A percentile compares a stretch with the other conserved stretches of the same genome.
Conservation (phyloP, 2,888 invertebrate species). For the Zhuqinia jingwanae region DNA sequence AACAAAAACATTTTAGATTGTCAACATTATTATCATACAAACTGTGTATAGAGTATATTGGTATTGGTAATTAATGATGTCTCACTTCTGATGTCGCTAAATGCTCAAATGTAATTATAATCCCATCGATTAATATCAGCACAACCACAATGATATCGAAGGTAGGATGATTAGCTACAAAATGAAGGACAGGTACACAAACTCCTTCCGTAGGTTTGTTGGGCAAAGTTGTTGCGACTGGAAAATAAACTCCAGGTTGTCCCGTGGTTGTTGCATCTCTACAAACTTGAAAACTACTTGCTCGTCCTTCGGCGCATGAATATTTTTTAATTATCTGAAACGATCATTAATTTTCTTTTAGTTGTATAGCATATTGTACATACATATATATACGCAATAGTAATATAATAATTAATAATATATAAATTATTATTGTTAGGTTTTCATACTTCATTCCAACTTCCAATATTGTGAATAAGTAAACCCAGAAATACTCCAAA, state of each 20-base stretch:
- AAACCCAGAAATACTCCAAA: constrained; percentile 30
- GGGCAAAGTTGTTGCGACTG: not conserved
- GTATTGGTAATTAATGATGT: too few relatives aligned
- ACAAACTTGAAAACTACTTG: too few relatives aligned
- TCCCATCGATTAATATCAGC: constrained; percentile 49
- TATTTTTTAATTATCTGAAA: constrained; percentile 55
- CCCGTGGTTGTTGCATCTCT: too few relatives aligned
- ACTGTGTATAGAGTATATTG: too few relatives aligned
- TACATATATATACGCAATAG: too few relatives aligned
- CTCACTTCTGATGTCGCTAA: constrained; percentile 56
- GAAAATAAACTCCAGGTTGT: not conserved
- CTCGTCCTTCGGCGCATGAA: not conserved
- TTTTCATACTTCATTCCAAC: constrained; percentile 30
- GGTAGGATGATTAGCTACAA: constrained; percentile 53
- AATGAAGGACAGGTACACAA: constrained; percentile 61
- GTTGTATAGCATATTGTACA: too few relatives aligned
- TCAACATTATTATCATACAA: not conserved
- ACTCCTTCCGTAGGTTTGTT: constrained; percentile 53
- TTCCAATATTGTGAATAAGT: not conserved
- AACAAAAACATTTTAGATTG: not conserved
- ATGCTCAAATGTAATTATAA: constrained; percentile 60
- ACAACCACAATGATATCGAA: constrained; percentile 56
- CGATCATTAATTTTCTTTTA: too few relatives aligned
- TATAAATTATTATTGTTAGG: too few relatives aligned
- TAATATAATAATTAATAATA: too few relatives aligned